These are phyloP conservation scores for Sitta carolinensis DNA, from an alignment of 2,797 vertebrate species.

Conservation along the genomic window DNA sequence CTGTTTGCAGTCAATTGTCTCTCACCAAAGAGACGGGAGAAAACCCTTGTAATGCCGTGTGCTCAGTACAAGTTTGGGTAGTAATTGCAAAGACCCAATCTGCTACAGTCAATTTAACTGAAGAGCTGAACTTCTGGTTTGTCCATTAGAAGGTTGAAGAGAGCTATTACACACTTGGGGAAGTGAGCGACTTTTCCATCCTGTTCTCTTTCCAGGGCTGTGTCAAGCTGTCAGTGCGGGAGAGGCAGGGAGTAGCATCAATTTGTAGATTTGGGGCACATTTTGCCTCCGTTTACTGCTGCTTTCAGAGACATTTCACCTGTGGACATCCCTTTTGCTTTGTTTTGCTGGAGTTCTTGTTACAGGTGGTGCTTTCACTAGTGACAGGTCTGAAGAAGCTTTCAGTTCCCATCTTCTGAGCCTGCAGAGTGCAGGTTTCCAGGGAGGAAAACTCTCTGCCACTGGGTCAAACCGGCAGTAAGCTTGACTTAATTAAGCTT, in stretches of 20 bases:
- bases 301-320: background rate
- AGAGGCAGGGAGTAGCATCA: background rate
- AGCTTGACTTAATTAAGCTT: background rate
- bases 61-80: background rate
- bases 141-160: background rate
- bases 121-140: background rate
- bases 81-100: background rate
- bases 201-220: background rate
- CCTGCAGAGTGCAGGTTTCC: background rate
- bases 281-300: background rate
- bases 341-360: background rate
- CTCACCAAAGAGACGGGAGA: background rate
- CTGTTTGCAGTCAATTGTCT: background rate
- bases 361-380: background rate
- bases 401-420: background rate
- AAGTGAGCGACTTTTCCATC: background rate
- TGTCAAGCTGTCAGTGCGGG: background rate
- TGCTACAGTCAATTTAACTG: background rate
- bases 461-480: fast-evolving
- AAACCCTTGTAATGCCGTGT: background rate
- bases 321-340: background rate
- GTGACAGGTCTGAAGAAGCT: background rate
- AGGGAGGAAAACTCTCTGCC: background rate
- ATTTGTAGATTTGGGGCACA: background rate
- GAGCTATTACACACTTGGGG: background rate